These are phyloP conservation scores for Urocolius indicus DNA, from an alignment of 2,113 vertebrate genomes.

Conservation along the genomic window DNA sequence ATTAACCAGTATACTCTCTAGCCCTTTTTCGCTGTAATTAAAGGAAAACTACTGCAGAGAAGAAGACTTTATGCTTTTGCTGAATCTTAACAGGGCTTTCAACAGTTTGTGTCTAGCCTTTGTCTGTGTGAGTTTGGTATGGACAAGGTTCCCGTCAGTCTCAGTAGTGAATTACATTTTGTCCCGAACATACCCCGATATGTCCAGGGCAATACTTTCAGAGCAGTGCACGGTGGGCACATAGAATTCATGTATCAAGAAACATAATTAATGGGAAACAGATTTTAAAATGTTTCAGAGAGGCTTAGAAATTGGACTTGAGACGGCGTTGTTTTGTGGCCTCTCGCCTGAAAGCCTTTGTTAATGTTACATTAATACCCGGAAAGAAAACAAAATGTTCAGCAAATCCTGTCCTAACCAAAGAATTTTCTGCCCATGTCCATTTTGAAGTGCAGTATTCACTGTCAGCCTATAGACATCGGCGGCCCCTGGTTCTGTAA, in stretches of 20 bases:
- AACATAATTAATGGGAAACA: not conserved
- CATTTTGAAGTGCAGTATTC: not conserved
- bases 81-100: not conserved
- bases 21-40: not conserved
- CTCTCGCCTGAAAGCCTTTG: not conserved
- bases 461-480: not conserved
- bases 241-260: not conserved
- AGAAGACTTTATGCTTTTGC: not conserved
- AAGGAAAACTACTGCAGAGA: not conserved
- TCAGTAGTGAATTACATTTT: not conserved
- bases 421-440: not conserved
- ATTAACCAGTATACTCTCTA: not conserved
- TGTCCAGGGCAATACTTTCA: not conserved
- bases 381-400: not conserved
- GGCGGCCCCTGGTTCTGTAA: not conserved
- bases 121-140: not conserved
- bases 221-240: not conserved
- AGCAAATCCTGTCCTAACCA: not conserved
- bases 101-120: not conserved
- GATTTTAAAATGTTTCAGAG: not conserved
- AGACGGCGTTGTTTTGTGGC: not conserved
- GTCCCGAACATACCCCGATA: fast-evolving
- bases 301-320: not conserved
- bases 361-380: not conserved
- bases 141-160: not conserved